A percentile compares a stretch with the other conserved stretches of the same genome.
phyloP scores from a whole-genome alignment of 2,797 vertebrate species.

The Zenarchopterus dispar region DNA sequence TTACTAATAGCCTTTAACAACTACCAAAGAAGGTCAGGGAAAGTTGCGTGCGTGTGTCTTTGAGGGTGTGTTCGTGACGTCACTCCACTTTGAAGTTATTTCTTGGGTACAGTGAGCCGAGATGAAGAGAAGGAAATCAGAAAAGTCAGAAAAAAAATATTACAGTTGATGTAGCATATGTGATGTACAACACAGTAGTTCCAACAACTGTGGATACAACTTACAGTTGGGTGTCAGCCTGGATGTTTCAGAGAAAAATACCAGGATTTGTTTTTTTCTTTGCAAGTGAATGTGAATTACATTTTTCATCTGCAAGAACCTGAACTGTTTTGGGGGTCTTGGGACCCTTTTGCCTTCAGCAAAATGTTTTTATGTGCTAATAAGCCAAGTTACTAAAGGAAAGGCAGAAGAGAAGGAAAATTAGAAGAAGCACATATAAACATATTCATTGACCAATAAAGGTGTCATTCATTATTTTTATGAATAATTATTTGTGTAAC shows the following conservation, averaged over 20 bases:
- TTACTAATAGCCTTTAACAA: constrained; percentile 60
- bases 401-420: background rate
- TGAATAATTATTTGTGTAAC: background rate
- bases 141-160: background rate
- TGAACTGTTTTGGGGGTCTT: too few relatives aligned
- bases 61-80: background rate
- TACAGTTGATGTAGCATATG: too few relatives aligned
- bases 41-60: background rate
- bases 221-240: background rate
- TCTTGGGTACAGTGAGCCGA: background rate
- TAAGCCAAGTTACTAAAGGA: background rate
- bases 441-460: background rate
- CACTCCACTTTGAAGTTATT: background rate
- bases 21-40: constrained; percentile 49
- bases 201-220: background rate
- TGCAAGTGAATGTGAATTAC: too few relatives aligned
- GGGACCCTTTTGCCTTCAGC: too few relatives aligned
- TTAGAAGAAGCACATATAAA: background rate
- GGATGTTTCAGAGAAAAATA: background rate
- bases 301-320: too few relatives aligned
- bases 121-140: background rate
- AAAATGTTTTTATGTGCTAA: background rate
- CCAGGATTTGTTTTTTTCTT: background rate
- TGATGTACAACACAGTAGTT: too few relatives aligned
- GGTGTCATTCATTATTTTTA: background rate